Conservation (phyloP, 2,113 vertebrate species). For the Bos taurus region DNA sequence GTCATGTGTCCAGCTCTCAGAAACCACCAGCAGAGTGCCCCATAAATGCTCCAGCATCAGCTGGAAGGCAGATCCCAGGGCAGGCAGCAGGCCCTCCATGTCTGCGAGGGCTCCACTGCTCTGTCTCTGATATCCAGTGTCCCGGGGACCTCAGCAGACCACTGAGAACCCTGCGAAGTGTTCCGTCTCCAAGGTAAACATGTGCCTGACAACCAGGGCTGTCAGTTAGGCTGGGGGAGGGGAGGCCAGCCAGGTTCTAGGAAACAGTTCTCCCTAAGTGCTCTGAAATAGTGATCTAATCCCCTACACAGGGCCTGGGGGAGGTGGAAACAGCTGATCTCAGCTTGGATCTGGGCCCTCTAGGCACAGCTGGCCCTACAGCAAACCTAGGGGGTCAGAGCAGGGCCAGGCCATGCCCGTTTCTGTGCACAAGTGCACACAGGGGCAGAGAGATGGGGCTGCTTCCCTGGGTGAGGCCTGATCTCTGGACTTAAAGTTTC, state of each 20-base stretch:
- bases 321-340: accelerated
- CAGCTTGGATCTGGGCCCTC: background rate
- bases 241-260: no score
- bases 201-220: background rate
- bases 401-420: accelerated
- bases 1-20: no score
- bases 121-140: background rate
- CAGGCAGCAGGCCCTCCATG: no score
- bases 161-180: background rate
- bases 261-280: background rate
- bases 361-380: no score
- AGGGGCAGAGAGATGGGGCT: background rate
- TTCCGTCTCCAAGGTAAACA: background rate
- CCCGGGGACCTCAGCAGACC: background rate
- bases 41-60: background rate
- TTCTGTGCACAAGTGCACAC: background rate
- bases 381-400: background rate
- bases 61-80: accelerated
- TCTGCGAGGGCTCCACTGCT: accelerated
- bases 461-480: no score
- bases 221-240: background rate
- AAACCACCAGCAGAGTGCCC: background rate
- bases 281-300: background rate
- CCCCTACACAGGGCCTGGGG: background rate
- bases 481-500: no score